Conservation (phyloP, 2,888 invertebrate species). For the Meteorus cinctellus region DNA sequence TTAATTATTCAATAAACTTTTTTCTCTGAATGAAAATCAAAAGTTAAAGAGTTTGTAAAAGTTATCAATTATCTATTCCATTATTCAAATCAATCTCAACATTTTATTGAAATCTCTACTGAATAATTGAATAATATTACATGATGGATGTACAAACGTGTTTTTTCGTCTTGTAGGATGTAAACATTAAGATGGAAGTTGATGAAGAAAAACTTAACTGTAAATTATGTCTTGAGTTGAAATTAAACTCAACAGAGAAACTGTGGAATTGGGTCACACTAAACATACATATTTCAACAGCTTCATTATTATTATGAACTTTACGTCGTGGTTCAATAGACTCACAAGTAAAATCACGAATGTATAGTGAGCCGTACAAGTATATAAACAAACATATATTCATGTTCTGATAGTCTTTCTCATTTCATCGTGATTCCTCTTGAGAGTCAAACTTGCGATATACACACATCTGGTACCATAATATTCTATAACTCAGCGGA, state of each 20-base stretch:
- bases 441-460: not conserved
- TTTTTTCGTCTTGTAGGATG: too few relatives aligned
- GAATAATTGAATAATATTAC: too few relatives aligned
- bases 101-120: too few relatives aligned
- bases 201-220: not conserved
- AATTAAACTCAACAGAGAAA: not conserved
- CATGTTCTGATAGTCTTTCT: not conserved
- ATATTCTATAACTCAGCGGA: conserved; percentile 15
- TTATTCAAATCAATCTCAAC: too few relatives aligned
- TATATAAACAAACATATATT: not conserved
- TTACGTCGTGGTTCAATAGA: conserved; percentile 1
- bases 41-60: too few relatives aligned
- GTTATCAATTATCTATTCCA: too few relatives aligned
- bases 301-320: not conserved
- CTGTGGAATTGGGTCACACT: not conserved
- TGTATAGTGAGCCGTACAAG: not conserved
- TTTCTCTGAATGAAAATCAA: not conserved
- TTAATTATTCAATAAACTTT: not conserved
- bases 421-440: conserved; percentile 5
- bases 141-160: too few relatives aligned
- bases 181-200: not conserved
- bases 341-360: not conserved
- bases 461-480: not conserved
- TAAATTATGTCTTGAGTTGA: not conserved
- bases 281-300: not conserved